Evolutionary conservation across 2,888 invertebrate genomes (phyloP).

Genomic region (Pristionchus maxplancki): DNA sequence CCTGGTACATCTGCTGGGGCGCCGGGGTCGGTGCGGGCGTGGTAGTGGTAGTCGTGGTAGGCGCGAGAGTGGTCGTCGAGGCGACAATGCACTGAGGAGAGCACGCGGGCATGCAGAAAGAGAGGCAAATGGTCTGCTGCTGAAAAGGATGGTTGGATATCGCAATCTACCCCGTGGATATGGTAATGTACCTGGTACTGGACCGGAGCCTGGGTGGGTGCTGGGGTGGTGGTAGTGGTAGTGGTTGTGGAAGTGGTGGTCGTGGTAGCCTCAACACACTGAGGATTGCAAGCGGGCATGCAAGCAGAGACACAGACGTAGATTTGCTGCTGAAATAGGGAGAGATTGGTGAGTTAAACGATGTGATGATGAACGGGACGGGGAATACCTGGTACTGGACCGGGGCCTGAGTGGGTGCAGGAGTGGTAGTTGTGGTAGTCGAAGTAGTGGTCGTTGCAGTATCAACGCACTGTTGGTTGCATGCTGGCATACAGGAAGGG

Average conservation of each 20-base stretch:
- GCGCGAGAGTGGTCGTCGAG: not conserved
- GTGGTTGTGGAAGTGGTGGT: not conserved
- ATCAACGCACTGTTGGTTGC: not conserved
- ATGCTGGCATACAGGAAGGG: not conserved
- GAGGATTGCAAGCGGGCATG: slow-evolving; percentile 33
- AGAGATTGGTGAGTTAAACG: too few relatives aligned
- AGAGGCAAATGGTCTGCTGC: not conserved
- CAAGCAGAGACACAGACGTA: not conserved
- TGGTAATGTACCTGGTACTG: not conserved
- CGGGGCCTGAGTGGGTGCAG: not conserved
- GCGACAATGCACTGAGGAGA: not conserved
- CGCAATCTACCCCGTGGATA: not conserved
- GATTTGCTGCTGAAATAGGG: not conserved
- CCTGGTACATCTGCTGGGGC: not conserved
- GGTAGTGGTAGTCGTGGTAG: not conserved
- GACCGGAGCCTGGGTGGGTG: not conserved
- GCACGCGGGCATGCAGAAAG: not conserved
- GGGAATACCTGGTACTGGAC: not conserved
- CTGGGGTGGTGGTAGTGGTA: not conserved
- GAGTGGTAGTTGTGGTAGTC: not conserved
- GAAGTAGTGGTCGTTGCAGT: not conserved
- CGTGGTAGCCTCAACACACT: not conserved
- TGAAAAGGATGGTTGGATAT: not conserved
- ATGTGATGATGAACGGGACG: not conserved
- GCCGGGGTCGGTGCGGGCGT: not conserved